Percentiles rank a stretch among this genome's conserved stretches.
These are phyloP conservation scores for Augochlora pura DNA, from an alignment of 1,140 invertebrate genomes.

Conservation along the genomic window DNA sequence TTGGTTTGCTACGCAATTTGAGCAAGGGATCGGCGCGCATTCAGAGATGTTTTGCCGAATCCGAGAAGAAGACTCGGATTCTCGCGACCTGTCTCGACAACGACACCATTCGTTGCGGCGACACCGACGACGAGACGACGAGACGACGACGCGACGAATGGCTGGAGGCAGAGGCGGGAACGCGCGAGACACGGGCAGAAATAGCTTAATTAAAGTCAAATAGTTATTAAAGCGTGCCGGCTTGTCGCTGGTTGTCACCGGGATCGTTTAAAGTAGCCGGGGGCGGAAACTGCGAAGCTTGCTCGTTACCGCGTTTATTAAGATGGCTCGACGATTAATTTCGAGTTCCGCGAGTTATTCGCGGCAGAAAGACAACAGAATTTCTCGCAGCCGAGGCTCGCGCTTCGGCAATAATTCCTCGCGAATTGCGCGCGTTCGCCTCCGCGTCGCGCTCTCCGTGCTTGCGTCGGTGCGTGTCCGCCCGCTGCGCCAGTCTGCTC, in stretches of 20 bases:
- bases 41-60: too few relatives aligned
- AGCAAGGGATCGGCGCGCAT: too few relatives aligned
- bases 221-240: conserved; percentile 38
- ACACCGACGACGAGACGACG: too few relatives aligned
- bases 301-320: conserved; percentile 57
- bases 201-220: conserved; percentile 41
- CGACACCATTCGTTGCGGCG: background rate
- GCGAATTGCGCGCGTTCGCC: conserved; percentile 34
- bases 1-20: too few relatives aligned
- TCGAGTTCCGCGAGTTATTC: conserved; percentile 50
- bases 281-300: conserved; percentile 21
- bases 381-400: conserved; percentile 47
- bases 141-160: too few relatives aligned
- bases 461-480: background rate
- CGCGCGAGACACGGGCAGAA: background rate
- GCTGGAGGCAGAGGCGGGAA: background rate
- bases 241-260: conserved; percentile 28
- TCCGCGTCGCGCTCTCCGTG: background rate
- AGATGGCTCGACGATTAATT: conserved; percentile 57
- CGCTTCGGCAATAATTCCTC: conserved; percentile 55
- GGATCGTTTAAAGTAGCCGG: conserved; percentile 31
- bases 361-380: conserved; percentile 53
- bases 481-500: background rate
- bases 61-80: too few relatives aligned
- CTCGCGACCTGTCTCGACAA: too few relatives aligned